Evolutionary conservation across 2,113 vertebrate genomes (phyloP), one percentile per base, ranked within the genome.

Genomic region (Gymnorhina tibicen): DNA sequence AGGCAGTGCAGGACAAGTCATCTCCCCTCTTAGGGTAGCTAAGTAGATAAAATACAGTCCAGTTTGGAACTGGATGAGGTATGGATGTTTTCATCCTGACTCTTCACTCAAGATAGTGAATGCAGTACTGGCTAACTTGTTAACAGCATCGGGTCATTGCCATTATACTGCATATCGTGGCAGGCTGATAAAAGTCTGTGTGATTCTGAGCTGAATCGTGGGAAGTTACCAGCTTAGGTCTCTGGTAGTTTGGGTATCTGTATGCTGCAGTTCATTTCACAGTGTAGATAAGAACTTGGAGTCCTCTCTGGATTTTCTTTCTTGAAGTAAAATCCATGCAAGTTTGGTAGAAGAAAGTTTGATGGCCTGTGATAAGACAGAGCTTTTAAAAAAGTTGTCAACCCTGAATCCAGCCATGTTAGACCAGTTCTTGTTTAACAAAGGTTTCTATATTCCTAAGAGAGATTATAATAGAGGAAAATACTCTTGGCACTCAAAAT

Each of bases 101-200:
- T 70, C 19, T 86, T 83, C 32, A 15, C 22, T 87, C n/a, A 15
- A 37, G 52, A 22, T 9, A 27, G 19, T 13, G 28, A 62, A 27
- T n/a, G 15, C 42, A 44, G 7, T 75, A 11, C 46, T 74, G 5
- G 6, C 32, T 74, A 70, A 27, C 9, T 74, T 30, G 21, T 41
- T 86, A 39, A 47, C 12, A 64, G 39, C 16, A 13, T 2, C 42
- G 59, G 7, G 30, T 60, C 30, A 4, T 50, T 72, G 81, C 37
- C 23, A 3, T 64, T 73, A 15, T 16, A 17, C 33, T 69, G 63
- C 18, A 21, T 60, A 44, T 92, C 0, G 0, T 32, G 68, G 13
- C 1, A 15, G 68, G 33, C 56, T 83, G 66, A 10, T 70, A 44
- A 62, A 62, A 13, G 24, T 70, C 58, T 69, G 15, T 23, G 49